Percentiles rank a stretch among this genome's conserved stretches.
phyloP scores from a whole-genome alignment of 2,113 vertebrate species.

The Elephas maximus region DNA sequence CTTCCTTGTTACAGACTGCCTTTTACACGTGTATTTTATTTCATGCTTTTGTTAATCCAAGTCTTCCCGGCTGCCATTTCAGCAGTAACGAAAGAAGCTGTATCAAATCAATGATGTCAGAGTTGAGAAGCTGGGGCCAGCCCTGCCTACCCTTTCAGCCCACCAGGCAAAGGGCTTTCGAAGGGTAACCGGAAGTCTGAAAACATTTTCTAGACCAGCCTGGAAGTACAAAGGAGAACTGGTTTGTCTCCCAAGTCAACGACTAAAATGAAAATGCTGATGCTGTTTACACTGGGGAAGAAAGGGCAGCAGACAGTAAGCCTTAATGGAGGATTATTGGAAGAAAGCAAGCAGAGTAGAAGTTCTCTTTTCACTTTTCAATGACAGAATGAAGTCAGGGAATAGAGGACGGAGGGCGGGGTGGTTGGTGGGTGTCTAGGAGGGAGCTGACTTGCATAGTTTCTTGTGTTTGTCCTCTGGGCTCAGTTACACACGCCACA shows the following conservation, averaged over 20 bases:
- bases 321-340: slow-evolving; percentile 86
- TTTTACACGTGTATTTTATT: slow-evolving; percentile 84
- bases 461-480: slow-evolving; percentile 82
- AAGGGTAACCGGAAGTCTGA: slow-evolving; percentile 87
- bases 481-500: slow-evolving; percentile 87
- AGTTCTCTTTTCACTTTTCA: slow-evolving; percentile 89
- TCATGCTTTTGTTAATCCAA: slow-evolving; percentile 85
- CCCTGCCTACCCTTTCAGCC: slow-evolving; percentile 78
- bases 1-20: slow-evolving; percentile 69
- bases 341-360: slow-evolving; percentile 84
- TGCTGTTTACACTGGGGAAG: slow-evolving; percentile 86
- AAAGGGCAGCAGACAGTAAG: slow-evolving; percentile 85
- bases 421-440: slow-evolving; percentile 45
- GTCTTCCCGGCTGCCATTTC: slow-evolving; percentile 76
- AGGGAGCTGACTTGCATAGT: slow-evolving; percentile 71
- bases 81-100: slow-evolving; percentile 88
- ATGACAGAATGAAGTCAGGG: slow-evolving; percentile 75
- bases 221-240: slow-evolving; percentile 82
- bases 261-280: slow-evolving; percentile 86
- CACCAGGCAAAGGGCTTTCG: slow-evolving; percentile 82
- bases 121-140: slow-evolving; percentile 81
- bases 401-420: slow-evolving; percentile 33
- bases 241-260: slow-evolving; percentile 87
- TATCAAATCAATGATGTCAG: slow-evolving; percentile 88
- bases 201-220: slow-evolving; percentile 83